Evolutionary conservation across 2,113 vertebrate genomes (phyloP), one percentile per base, ranked within the genome.

Genomic region (Dromiciops gliroides): DNA sequence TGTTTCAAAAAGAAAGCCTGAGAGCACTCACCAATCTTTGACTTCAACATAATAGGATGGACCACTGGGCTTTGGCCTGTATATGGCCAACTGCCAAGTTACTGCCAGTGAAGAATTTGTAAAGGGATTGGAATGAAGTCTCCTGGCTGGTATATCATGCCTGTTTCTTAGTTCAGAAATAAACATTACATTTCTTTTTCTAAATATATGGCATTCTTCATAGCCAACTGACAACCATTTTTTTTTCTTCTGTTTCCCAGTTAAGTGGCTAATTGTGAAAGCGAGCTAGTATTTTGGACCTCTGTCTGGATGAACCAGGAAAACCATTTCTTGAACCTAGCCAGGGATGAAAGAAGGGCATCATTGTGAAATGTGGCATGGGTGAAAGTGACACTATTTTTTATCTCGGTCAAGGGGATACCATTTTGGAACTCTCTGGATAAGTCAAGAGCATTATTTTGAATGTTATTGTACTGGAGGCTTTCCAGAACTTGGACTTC

Each of bases 401-500:
- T n/a, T 23, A 83, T 19, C 37, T 83, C 23, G 37, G 67, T 44
- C 67, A 83, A 83, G 19, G 19, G 67, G 16, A 2, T 83, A 83
- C n/a, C n/a, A 44, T 83, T 83, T 44, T 83, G 23, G 37, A 75
- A 8, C 6, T 44, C 16, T 44, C 19, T 83, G n/a, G n/a, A 83
- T 44, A 23, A 22, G 16, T 44, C n/a, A 83, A 19, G n/a, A 37
- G 0, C 44, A 89, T 49, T 1, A 1, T 96, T 95, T 97, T 94
- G 90, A 67, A 56, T 51, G 11, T 56, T 95, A 95, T 94, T 48
- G 93, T 75, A 92, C 23, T 89, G 89, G 92, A 16, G 26, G 92
- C 48, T 95, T 44, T 95, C 93, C 91, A 95, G 56, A 96, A 95
- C 93, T 95, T 95, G 96, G 49, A 94, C 96, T 98, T 96, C 93